These are phyloP conservation scores for Grantiella picta DNA, from an alignment of 2,113 vertebrate genomes.

Conservation along the genomic window DNA sequence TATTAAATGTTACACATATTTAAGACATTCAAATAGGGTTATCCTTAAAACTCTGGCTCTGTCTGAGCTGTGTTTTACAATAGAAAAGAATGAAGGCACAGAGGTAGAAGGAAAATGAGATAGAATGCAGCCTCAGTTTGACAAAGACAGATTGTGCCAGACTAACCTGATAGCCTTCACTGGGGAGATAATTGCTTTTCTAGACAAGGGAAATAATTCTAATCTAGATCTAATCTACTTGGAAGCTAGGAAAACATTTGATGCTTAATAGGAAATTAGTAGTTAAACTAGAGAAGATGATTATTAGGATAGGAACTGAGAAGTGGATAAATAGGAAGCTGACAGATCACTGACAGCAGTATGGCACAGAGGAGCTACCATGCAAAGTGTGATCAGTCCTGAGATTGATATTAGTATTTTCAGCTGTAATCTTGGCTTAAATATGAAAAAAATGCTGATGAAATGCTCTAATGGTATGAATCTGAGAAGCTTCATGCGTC, in stretches of 20 bases:
- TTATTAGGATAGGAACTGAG: neutral
- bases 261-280: neutral
- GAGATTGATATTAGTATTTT: neutral
- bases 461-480: neutral
- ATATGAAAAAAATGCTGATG: neutral
- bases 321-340: neutral
- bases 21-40: neutral
- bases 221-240: constrained; percentile 5
- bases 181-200: constrained; percentile 18
- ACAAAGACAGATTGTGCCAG: neutral
- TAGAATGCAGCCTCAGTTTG: neutral
- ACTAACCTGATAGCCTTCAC: neutral
- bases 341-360: neutral
- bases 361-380: neutral
- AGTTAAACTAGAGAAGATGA: neutral
- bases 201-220: neutral
- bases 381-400: neutral
- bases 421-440: neutral
- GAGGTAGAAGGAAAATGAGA: neutral
- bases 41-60: neutral
- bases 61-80: neutral
- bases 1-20: neutral
- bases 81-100: neutral
- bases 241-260: neutral
- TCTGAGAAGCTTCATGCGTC: neutral